These are phyloP conservation scores for Dolichopus griseipennis DNA, from an alignment of 2,888 invertebrate species.

Conservation along the genomic window DNA sequence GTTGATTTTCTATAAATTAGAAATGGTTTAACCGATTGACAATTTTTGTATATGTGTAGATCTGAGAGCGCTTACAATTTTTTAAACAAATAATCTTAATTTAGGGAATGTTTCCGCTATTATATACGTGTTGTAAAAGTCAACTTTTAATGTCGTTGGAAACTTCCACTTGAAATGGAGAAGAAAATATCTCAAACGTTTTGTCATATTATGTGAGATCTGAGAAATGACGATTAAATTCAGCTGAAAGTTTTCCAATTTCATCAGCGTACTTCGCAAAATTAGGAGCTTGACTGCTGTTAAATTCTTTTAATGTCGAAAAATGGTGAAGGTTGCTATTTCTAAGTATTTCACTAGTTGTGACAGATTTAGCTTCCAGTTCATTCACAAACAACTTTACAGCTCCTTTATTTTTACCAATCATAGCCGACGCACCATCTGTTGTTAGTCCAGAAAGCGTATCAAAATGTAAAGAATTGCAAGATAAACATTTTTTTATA, in stretches of 20 bases:
- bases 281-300: background rate
- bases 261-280: conserved; percentile 7
- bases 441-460: conserved; percentile 15
- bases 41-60: no score
- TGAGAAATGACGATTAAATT: conserved; percentile 7
- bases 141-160: conserved; percentile 11
- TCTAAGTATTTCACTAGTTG: conserved; percentile 11
- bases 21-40: no score
- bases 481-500: conserved; percentile 16
- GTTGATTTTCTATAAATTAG: no score
- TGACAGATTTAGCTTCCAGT: conserved; percentile 10
- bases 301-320: conserved; percentile 18
- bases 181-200: conserved; percentile 11
- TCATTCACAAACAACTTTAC: conserved; percentile 15
- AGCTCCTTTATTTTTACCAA: conserved; percentile 18
- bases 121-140: conserved; percentile 12
- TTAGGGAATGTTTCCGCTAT: conserved; percentile 11
- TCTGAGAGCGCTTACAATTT: conserved; percentile 8
- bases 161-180: conserved; percentile 10
- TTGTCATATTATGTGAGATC: conserved; percentile 11
- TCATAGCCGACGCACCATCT: conserved; percentile 12
- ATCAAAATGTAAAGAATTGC: conserved; percentile 14
- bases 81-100: conserved; percentile 13
- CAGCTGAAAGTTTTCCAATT: conserved; percentile 12
- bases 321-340: conserved; percentile 18